Conservation (phyloP, 35 echinoderm and acorn worm genomes). For the Diadema setosum region DNA sequence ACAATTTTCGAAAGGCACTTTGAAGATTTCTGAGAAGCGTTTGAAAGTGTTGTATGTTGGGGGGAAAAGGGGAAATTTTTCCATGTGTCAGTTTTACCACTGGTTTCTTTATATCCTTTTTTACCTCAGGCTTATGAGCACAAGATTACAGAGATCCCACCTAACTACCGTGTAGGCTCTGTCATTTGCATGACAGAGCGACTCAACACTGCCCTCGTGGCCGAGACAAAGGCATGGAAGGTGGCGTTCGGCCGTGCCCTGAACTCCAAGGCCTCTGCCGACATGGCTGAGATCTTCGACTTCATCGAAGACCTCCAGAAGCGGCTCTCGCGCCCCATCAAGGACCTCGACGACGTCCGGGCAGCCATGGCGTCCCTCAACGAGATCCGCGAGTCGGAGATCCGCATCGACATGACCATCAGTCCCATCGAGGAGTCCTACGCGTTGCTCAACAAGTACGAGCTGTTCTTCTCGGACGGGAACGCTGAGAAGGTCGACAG, state of each 20-base stretch:
- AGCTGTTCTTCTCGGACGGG: conserved; percentile 84
- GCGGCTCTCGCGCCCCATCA: conserved; percentile 72
- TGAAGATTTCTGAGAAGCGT: too few species aligned
- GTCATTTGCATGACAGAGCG: conserved; percentile 88
- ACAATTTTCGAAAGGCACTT: too few species aligned
- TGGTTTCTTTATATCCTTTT: background rate
- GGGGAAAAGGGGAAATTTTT: too few species aligned
- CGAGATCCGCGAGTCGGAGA: conserved; percentile 87
- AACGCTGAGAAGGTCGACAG: conserved; percentile 95
- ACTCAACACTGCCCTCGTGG: conserved; percentile 68
- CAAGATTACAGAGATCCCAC: conserved; percentile 70
- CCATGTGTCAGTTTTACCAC: too few species aligned
- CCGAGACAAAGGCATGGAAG: conserved; percentile 94
- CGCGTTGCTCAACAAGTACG: conserved; percentile 81
- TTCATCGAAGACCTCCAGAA: conserved; percentile 97
- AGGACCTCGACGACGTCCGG: conserved; percentile 91
- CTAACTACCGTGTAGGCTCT: conserved; percentile 69
- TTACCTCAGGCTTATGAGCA: conserved; percentile 49
- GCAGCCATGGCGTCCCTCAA: conserved; percentile 79
- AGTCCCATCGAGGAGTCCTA: conserved; percentile 91
- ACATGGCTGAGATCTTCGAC: conserved; percentile 89
- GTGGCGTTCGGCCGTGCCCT: conserved; percentile 82
- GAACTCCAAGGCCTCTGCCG: conserved; percentile 79
- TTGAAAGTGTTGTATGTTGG: too few species aligned
- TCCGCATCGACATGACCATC: conserved; percentile 94